Conservation (phyloP, 2,888 invertebrate genomes). For the Leptopilina syphax region DNA sequence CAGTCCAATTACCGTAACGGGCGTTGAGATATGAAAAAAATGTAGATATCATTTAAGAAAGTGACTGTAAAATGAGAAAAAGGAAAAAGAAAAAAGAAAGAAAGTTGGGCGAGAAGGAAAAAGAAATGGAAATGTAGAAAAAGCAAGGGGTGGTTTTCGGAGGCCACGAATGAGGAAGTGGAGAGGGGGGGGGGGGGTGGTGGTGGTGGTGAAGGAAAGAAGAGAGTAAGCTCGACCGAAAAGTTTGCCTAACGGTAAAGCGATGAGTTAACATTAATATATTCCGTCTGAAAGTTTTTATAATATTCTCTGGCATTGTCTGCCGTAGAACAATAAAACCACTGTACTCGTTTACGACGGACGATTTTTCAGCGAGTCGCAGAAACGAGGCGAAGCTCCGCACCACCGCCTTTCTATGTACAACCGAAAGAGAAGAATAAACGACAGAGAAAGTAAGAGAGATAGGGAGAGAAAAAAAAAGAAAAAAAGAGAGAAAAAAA, state of each 20-base stretch:
- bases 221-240: conserved; percentile 63
- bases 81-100: conserved; percentile 36
- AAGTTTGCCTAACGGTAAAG: conserved; percentile 76
- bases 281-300: conserved; percentile 76
- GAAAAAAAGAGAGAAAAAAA: conserved; percentile 19
- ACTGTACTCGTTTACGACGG: conserved; percentile 75
- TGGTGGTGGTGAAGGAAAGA: conserved; percentile 48
- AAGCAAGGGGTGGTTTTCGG: conserved; percentile 40
- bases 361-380: conserved; percentile 72
- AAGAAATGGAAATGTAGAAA: conserved; percentile 43
- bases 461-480: conserved; percentile 25
- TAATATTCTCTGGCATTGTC: conserved; percentile 76
- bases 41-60: conserved; percentile 15
- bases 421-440: conserved; percentile 49
- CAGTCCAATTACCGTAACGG: not conserved
- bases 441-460: conserved; percentile 32
- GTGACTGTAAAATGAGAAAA: conserved; percentile 20
- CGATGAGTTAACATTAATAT: conserved; percentile 77
- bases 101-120: conserved; percentile 40
- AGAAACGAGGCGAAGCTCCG: conserved; percentile 67
- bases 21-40: conserved; percentile 47
- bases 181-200: conserved; percentile 17
- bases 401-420: conserved; percentile 49
- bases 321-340: conserved; percentile 75
- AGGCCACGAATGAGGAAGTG: not conserved